Conservation (phyloP, 2,888 invertebrate genomes). For the Pelosia muscerda region DNA sequence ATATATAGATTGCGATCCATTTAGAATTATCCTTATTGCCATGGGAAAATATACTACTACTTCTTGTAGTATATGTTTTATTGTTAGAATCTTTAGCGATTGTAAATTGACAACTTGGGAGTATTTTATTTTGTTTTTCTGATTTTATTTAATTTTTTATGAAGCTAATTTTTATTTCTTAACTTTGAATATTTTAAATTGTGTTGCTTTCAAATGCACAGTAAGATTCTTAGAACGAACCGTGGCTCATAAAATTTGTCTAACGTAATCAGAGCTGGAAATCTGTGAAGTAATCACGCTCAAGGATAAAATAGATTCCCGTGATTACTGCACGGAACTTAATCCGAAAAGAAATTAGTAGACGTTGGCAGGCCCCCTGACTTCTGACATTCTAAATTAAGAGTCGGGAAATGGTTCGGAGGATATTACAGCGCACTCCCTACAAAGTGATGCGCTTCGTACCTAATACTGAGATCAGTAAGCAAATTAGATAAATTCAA, state of each 20-base stretch:
- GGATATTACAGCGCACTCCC: background rate
- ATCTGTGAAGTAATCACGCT: conserved; percentile 22
- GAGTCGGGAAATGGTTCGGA: background rate
- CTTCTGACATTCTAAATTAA: conserved; percentile 24
- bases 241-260: conserved; percentile 17
- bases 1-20: no score
- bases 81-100: no score
- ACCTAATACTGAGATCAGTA: background rate
- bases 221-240: conserved; percentile 4
- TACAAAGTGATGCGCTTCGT: background rate
- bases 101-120: no score
- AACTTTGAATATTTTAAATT: background rate
- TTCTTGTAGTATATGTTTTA: no score
- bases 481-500: background rate
- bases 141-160: no score
- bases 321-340: conserved; percentile 35
- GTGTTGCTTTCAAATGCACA: background rate
- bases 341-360: conserved; percentile 39
- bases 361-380: conserved; percentile 13
- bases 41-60: no score
- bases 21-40: no score
- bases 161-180: background rate
- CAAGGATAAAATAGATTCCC: conserved; percentile 26
- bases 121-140: no score
- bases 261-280: conserved; percentile 12